phyloP scores from a whole-genome alignment of 2,797 vertebrate species.

The Schizothorax lantsangensis region DNA sequence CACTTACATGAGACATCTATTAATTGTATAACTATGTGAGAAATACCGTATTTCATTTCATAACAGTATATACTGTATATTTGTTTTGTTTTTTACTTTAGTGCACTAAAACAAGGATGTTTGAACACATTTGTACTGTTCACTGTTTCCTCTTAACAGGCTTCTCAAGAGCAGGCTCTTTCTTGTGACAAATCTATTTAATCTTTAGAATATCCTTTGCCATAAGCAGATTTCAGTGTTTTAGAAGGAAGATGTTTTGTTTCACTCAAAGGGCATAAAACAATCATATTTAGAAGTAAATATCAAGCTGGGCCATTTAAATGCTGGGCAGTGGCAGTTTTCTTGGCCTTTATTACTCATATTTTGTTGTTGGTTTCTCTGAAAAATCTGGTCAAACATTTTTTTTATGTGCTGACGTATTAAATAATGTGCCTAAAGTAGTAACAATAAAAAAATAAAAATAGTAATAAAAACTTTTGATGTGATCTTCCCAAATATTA shows the following conservation, averaged over 20 bases:
- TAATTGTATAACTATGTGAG: slow-evolving; percentile 5
- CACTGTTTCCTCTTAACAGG: not conserved
- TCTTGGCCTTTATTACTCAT: not conserved
- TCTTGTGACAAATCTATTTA: slow-evolving; percentile 11
- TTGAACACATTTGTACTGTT: slow-evolving; percentile 3
- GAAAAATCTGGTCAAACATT: slow-evolving; percentile 5
- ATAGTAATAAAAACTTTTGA: not conserved
- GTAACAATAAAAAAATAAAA: not conserved
- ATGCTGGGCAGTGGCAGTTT: not conserved
- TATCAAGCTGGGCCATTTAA: not conserved
- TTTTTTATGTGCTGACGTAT: slow-evolving; percentile 6
- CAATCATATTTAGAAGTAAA: slow-evolving; percentile 10
- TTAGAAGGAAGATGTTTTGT: not conserved
- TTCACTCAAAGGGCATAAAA: not conserved
- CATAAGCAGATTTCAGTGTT: not conserved
- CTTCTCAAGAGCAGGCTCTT: slow-evolving; percentile 4
- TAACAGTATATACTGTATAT: not conserved
- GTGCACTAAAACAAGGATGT: slow-evolving; percentile 1
- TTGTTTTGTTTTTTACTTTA: not conserved
- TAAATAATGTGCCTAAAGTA: slow-evolving; percentile 18
- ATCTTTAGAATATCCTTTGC: not conserved
- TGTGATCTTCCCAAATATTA: not conserved
- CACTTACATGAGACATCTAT: not conserved
- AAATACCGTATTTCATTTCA: not conserved
- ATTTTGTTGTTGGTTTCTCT: slow-evolving; percentile 16